phyloP scores from a whole-genome alignment of 2,797 vertebrate genomes.

The Muscicapa comitata region DNA sequence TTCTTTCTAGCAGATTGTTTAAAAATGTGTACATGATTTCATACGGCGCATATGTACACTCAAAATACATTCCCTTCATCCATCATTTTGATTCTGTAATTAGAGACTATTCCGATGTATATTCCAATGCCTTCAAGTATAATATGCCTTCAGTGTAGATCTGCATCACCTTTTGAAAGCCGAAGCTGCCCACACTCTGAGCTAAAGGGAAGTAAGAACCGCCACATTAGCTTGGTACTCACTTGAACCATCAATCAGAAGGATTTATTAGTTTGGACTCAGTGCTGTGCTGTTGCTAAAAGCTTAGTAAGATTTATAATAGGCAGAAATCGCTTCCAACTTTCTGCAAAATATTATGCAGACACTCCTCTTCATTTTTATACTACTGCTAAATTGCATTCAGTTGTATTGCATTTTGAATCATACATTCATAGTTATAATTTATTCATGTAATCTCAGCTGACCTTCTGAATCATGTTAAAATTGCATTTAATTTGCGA shows the following conservation, averaged over 20 bases:
- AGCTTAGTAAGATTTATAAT: background rate
- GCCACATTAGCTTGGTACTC: background rate
- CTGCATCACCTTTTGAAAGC: background rate
- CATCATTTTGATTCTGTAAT: background rate
- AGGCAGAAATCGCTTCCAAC: background rate
- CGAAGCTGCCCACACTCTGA: background rate
- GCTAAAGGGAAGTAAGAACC: background rate
- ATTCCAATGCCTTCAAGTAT: background rate
- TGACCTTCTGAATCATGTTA: background rate
- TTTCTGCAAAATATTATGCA: background rate
- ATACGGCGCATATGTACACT: accelerated
- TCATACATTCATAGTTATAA: background rate
- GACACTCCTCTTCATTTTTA: background rate
- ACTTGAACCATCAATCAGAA: background rate
- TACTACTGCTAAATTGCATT: background rate
- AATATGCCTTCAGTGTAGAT: background rate
- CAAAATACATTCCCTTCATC: background rate
- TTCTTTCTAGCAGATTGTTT: background rate
- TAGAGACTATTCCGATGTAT: background rate
- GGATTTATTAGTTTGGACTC: background rate
- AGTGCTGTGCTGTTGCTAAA: background rate
- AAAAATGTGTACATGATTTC: background rate
- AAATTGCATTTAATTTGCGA: background rate
- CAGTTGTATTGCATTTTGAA: background rate
- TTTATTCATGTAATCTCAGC: background rate